These are phyloP conservation scores for Tetanocera ferruginea DNA, from an alignment of 2,888 invertebrate species.

Conservation along the genomic window DNA sequence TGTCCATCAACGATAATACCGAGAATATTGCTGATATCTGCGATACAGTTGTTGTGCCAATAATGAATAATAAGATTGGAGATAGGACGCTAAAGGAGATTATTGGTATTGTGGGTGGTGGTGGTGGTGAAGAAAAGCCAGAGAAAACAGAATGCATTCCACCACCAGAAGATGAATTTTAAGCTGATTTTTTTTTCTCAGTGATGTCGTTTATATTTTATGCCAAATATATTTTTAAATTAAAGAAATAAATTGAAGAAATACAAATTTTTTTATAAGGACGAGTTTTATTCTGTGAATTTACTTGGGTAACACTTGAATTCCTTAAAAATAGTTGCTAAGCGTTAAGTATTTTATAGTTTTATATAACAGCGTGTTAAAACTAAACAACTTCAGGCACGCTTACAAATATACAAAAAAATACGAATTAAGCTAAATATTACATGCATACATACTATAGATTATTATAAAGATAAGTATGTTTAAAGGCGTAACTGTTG, in stretches of 20 bases:
- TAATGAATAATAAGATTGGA: conserved; percentile 57
- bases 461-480: too few relatives aligned
- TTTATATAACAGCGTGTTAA: too few relatives aligned
- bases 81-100: conserved; percentile 57
- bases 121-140: conserved; percentile 40
- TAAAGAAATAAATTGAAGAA: background rate
- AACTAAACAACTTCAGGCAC: too few relatives aligned
- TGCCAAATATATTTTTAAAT: background rate
- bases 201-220: background rate
- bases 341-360: background rate
- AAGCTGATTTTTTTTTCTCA: too few relatives aligned
- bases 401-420: too few relatives aligned
- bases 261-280: background rate
- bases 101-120: conserved; percentile 52
- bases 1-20: conserved; percentile 62
- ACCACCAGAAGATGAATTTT: conserved; percentile 32
- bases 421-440: too few relatives aligned
- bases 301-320: background rate
- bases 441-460: too few relatives aligned
- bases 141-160: conserved; percentile 45
- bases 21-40: conserved; percentile 52
- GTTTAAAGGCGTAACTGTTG: too few relatives aligned
- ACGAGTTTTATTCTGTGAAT: background rate
- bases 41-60: conserved; percentile 52
- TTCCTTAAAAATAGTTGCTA: background rate